Percentiles rank a stretch among this genome's conserved stretches.
phyloP scores from a whole-genome alignment of 2,888 invertebrate genomes.

The Cheilosia scutellata region DNA sequence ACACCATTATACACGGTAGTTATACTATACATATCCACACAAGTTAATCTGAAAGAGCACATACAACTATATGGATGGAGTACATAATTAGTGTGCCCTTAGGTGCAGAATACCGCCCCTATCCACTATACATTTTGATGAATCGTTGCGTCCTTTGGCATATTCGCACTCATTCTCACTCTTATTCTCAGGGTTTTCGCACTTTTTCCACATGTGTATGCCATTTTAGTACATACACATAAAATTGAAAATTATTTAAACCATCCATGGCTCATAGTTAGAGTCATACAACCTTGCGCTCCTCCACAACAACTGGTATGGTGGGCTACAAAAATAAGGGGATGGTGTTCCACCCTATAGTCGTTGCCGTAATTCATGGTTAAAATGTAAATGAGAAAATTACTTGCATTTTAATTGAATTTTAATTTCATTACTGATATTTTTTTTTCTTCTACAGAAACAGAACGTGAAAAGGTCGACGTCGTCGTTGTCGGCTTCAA shows the following conservation, averaged over 20 bases:
- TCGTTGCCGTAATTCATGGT: slow-evolving; percentile 68
- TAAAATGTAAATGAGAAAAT: slow-evolving; percentile 76
- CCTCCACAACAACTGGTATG: slow-evolving; percentile 30
- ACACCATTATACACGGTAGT: neutral
- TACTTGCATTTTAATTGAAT: slow-evolving; percentile 76
- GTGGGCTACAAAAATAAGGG: neutral
- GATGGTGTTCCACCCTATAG: slow-evolving; percentile 3
- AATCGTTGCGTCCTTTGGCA: slow-evolving; percentile 65
- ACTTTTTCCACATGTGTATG: slow-evolving; percentile 13
- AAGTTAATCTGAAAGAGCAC: neutral
- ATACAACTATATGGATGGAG: slow-evolving; percentile 5
- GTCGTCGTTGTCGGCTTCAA: slow-evolving; percentile 53
- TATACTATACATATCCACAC: neutral
- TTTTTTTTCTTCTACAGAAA: slow-evolving; percentile 28
- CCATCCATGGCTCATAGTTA: slow-evolving; percentile 54
- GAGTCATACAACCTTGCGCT: slow-evolving; percentile 36
- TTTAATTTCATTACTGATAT: slow-evolving; percentile 74
- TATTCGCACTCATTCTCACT: slow-evolving; percentile 10
- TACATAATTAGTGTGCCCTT: slow-evolving; percentile 70
- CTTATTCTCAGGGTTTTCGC: slow-evolving; percentile 39
- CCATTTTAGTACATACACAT: slow-evolving; percentile 24
- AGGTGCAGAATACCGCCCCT: slow-evolving; percentile 48
- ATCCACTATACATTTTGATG: slow-evolving; percentile 61
- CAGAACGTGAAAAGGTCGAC: slow-evolving; percentile 45
- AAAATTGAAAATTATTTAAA: slow-evolving; percentile 65